Base-by-base conservation (phyloP, 2,113 vertebrate species). In the Oncorhynchus keta region DNA sequence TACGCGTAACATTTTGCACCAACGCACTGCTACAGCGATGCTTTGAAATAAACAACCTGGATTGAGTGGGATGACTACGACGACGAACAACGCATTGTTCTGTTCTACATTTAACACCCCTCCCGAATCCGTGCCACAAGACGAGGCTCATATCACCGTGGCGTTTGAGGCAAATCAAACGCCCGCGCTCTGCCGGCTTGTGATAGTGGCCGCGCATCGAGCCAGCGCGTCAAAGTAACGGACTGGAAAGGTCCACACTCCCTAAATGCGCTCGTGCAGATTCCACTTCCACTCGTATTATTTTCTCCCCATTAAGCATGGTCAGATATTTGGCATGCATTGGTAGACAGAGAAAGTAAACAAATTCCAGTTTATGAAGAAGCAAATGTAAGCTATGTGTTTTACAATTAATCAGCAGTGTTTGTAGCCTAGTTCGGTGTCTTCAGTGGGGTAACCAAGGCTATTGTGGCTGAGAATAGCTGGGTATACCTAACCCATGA, bases 1-100 rank as follows among this genome's bases (percentile, higher is more conserved):
- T 91, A 83, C 88, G 87, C 87, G 90, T 92, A 84, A 88, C 76
- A 92, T 93, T 92, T 92, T 92, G 79, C 83, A 78, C 84, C 79
- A 74, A 74, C 78, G 71, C 81, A 68, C 79, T 68, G 22, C 48
- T 70, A 72, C 39, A 62, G 26, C 20, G 35, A 16, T 24, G 57
- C n/a, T 35, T n/a, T n/a, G 26, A 61, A 70, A 59, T 9, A 16
- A 39, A 11, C 14, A 16, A 51, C 14, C 14, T 1, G 49, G 51
- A 55, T 55, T 55, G 51, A 45, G 51, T 5, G 14, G 51, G 14
- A 2, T 1, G 51, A 18, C 51, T 3, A 45, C 39, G 39, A 45
- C 9, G 18, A 20, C 4, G 59, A 62, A 62, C 59, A 62, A 22
- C n/a, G 59, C 24, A 24, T 62, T 2, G 59, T 24, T 62, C 5